Base-by-base conservation (phyloP, 2,888 invertebrate genomes). In the Clepsis dumicolana region DNA sequence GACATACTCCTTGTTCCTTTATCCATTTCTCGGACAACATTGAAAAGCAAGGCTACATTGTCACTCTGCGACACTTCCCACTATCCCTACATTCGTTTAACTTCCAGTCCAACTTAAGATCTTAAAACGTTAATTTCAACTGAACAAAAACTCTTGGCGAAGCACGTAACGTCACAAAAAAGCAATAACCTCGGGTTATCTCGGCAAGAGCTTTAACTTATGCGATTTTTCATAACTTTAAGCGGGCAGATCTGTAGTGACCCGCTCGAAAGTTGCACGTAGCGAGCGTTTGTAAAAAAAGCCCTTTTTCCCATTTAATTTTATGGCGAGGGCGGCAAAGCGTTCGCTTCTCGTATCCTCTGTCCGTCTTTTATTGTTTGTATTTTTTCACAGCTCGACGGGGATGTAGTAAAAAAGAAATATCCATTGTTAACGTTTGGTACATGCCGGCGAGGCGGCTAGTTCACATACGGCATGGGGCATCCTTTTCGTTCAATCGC, bases 361-460 rank as follows among this genome's bases (percentile, higher is more conserved):
- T 83, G 77, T 78, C 79, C 72, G 81, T 81, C 81, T 86, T 87
- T 88, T 87, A 87, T 88, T 87, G 85, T 88, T 88, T 85, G 83
- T 85, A 79, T 89, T 86, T 85, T 79, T 86, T 86, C 80, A 78
- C 84, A 81, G 81, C 84, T 81, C 82, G 74, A 79, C 83, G 77
- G 81, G 80, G 80, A 81, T 79, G 81, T 76, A 78, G 79, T 78
- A 82, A 84, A 87, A 84, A 80, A 81, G 75, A 76, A 82, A 74
- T 77, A 74, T 78, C 81, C 85, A 83, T 87, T 88, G 88, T 86
- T 86, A 85, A 80, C 83, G 81, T 81, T 83, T 78, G 79, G 79
- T 81, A 77, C 75, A 75, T 75, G 75, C 72, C 71, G 71, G 65
- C 41, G 41, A 16, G n/a, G 70, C 71, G 73, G 73, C 72, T 75